Evolutionary conservation across 2,888 invertebrate genomes (phyloP).

Genomic region (Polyploca ridens): DNA sequence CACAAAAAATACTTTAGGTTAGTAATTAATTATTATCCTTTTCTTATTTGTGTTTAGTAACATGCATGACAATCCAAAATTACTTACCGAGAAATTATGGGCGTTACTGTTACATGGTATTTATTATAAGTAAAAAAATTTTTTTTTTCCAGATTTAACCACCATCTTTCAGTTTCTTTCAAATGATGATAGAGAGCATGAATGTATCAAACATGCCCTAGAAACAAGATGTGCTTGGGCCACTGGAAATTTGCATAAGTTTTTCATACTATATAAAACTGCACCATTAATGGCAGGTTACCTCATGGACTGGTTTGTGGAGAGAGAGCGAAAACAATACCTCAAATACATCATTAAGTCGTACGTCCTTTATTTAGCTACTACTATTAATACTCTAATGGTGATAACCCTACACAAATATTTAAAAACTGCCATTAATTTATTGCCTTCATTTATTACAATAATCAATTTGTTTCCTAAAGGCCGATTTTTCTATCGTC

Average conservation of each 20-base stretch:
- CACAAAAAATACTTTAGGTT: slow-evolving; percentile 98
- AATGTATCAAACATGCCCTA: slow-evolving; percentile 93
- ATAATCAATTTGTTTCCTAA: neutral
- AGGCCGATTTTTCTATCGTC: no score
- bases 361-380: slow-evolving; percentile 88
- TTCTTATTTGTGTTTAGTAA: no score
- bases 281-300: slow-evolving; percentile 98
- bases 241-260: slow-evolving; percentile 94
- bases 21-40: slow-evolving; percentile 38
- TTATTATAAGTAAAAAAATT: no score
- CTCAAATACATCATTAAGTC: slow-evolving; percentile 97
- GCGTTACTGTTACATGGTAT: no score
- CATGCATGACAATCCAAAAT: no score
- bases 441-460: neutral
- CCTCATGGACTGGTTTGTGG: slow-evolving; percentile 99
- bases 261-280: slow-evolving; percentile 94
- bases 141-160: slow-evolving; percentile 91
- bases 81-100: no score
- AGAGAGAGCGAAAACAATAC: slow-evolving; percentile 96
- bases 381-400: slow-evolving; percentile 19
- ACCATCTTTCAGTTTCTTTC: slow-evolving; percentile 94
- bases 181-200: slow-evolving; percentile 90
- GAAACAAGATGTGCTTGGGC: slow-evolving; percentile 97
- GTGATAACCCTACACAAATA: slow-evolving; percentile 8
- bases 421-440: neutral